Conservation (phyloP, 2,797 vertebrate genomes). For the Enteromius treurensis region DNA sequence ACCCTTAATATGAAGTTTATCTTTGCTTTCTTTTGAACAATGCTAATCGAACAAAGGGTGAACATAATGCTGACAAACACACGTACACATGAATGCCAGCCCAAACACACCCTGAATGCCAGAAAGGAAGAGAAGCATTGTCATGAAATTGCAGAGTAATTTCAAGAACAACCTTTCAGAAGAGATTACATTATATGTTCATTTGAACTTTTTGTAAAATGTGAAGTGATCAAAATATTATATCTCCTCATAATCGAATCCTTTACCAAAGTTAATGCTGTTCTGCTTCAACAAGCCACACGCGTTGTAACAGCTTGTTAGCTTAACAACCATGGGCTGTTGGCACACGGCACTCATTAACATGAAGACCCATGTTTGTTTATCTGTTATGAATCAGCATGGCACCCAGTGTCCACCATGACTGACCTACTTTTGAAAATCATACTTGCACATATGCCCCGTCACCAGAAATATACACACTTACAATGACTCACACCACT, state of each 20-base stretch:
- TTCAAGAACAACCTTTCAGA: background rate
- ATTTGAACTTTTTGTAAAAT: background rate
- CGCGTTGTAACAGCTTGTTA: background rate
- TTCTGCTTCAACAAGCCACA: slow-evolving; percentile 8
- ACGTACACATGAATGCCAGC: background rate
- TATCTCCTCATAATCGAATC: background rate
- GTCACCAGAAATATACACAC: slow-evolving; percentile 30
- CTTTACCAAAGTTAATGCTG: slow-evolving; percentile 14
- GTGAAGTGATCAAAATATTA: background rate
- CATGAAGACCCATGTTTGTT: slow-evolving; percentile 41
- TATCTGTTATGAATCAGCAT: slow-evolving; percentile 52
- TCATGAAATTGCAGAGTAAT: background rate
- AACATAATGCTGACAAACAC: background rate
- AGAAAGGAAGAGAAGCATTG: background rate
- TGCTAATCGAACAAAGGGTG: background rate
- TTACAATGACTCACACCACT: slow-evolving; percentile 14
- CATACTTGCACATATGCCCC: slow-evolving; percentile 20
- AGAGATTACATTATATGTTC: background rate
- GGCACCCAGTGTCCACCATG: slow-evolving; percentile 22
- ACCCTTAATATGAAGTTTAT: slow-evolving; percentile 17
- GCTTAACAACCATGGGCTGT: background rate
- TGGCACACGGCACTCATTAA: slow-evolving; percentile 8
- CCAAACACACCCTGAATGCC: background rate
- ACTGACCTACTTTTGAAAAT: slow-evolving; percentile 54
- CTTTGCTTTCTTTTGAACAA: slow-evolving; percentile 25